Evolutionary conservation across 2,113 vertebrate genomes (phyloP).

Genomic region (Carollia perspicillata): DNA sequence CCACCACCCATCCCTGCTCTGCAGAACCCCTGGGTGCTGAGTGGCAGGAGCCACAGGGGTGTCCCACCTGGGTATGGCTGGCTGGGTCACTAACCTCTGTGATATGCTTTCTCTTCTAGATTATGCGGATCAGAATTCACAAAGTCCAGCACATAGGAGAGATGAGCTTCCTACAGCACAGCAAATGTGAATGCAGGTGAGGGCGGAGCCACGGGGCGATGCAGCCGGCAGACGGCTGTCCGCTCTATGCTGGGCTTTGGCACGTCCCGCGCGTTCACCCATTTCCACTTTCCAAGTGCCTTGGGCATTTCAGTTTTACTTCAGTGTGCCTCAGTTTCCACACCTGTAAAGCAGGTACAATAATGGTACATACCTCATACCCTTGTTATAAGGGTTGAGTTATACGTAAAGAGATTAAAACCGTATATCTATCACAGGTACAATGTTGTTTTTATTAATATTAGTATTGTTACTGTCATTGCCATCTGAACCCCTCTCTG

Average conservation of each 20-base stretch:
- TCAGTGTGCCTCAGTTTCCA: not conserved
- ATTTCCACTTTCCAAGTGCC: not conserved
- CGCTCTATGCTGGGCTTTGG: not conserved
- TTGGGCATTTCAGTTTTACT: not conserved
- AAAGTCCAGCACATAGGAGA: conserved; percentile 89
- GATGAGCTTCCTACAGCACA: conserved; percentile 98
- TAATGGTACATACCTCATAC: not conserved
- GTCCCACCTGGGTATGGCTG: conserved; percentile 72
- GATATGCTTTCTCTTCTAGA: conserved; percentile 84
- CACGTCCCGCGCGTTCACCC: no score
- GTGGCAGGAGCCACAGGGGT: conserved; percentile 61
- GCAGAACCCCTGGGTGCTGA: conserved; percentile 54
- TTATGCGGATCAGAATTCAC: conserved; percentile 93
- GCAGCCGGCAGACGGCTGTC: fast-evolving
- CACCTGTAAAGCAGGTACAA: not conserved
- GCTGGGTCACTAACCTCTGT: conserved; percentile 75
- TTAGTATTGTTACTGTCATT: not conserved
- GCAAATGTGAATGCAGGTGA: conserved; percentile 98
- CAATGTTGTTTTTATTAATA: not conserved
- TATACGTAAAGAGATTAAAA: not conserved
- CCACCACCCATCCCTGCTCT: conserved; percentile 38
- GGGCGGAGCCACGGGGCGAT: conserved; percentile 56
- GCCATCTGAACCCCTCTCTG: conserved; percentile 44
- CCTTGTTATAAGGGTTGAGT: not conserved
- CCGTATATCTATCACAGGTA: fast-evolving